phyloP scores from a whole-genome alignment of 2,888 invertebrate genomes.

The Eupithecia dodoneata region DNA sequence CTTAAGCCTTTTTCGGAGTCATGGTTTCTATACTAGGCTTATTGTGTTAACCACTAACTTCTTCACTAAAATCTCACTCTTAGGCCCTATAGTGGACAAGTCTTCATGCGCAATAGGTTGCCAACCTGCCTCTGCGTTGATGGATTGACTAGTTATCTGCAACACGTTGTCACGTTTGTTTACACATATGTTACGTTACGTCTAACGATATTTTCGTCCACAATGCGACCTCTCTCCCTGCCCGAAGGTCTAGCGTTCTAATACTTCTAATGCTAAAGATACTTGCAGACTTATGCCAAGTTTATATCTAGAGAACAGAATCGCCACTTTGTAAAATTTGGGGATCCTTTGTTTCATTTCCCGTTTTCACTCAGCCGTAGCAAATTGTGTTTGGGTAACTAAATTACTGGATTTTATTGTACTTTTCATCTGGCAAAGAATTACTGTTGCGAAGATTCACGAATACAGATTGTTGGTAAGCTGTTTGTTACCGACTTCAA shows the following conservation, averaged over 20 bases:
- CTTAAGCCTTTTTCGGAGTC: background rate
- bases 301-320: conserved; percentile 23
- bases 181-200: conserved; percentile 54
- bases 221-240: conserved; percentile 59
- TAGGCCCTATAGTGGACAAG: background rate
- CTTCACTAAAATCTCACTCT: background rate
- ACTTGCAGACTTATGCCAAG: conserved; percentile 54
- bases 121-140: conserved; percentile 10
- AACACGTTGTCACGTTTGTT: conserved; percentile 41
- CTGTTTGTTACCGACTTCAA: background rate
- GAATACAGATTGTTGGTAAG: background rate
- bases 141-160: conserved; percentile 41
- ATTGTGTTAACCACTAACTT: background rate
- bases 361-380: conserved; percentile 12
- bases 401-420: conserved; percentile 38
- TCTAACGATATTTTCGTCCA: conserved; percentile 58
- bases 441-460: background rate
- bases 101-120: background rate
- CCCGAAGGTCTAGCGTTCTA: conserved; percentile 61
- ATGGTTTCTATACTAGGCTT: background rate
- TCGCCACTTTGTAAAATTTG: background rate
- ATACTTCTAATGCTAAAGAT: conserved; percentile 44
- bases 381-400: conserved; percentile 20
- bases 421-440: conserved; percentile 13
- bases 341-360: conserved; percentile 12